These are phyloP conservation scores for Bujurquina vittata DNA, from an alignment of 2,113 vertebrate species.

Conservation along the genomic window DNA sequence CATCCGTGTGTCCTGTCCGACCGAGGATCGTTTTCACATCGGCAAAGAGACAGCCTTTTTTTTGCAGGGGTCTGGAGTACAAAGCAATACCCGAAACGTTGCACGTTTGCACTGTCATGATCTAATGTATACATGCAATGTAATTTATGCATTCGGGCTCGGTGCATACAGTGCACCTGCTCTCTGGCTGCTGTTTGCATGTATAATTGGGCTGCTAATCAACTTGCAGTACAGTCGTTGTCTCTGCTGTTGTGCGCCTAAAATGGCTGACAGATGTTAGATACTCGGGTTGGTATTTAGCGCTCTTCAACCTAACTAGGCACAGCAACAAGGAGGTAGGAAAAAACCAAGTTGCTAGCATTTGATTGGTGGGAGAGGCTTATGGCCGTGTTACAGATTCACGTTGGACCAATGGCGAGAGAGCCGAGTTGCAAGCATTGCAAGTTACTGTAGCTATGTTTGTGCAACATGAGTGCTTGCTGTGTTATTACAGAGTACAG, in stretches of 20 bases:
- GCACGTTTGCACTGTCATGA: conserved; percentile 28
- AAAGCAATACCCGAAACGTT: conserved; percentile 51
- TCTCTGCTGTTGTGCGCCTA: conserved; percentile 76
- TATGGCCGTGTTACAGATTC: not conserved
- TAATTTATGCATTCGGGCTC: conserved; percentile 28
- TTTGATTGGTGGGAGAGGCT: conserved; percentile 64
- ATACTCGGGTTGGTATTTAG: conserved; percentile 81
- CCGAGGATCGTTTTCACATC: conserved; percentile 64
- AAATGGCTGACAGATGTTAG: conserved; percentile 85
- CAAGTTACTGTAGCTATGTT: conserved; percentile 37
- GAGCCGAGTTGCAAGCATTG: conserved; percentile 10
- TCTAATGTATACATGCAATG: conserved; percentile 39
- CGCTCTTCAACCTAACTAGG: conserved; percentile 81
- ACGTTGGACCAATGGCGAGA: conserved; percentile 62
- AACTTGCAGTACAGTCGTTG: conserved; percentile 70
- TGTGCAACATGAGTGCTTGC: conserved; percentile 52
- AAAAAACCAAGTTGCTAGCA: conserved; percentile 28
- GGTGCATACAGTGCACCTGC: conserved; percentile 37
- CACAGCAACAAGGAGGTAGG: conserved; percentile 63
- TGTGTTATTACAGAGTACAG: conserved; percentile 34
- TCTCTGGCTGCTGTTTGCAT: conserved; percentile 53
- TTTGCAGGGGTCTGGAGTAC: conserved; percentile 57
- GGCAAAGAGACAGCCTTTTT: conserved; percentile 42
- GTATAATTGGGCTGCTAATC: conserved; percentile 74
- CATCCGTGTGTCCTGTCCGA: conserved; percentile 59